phyloP scores from a whole-genome alignment of 2,888 invertebrate genomes.

The Latrodectus hesperus region DNA sequence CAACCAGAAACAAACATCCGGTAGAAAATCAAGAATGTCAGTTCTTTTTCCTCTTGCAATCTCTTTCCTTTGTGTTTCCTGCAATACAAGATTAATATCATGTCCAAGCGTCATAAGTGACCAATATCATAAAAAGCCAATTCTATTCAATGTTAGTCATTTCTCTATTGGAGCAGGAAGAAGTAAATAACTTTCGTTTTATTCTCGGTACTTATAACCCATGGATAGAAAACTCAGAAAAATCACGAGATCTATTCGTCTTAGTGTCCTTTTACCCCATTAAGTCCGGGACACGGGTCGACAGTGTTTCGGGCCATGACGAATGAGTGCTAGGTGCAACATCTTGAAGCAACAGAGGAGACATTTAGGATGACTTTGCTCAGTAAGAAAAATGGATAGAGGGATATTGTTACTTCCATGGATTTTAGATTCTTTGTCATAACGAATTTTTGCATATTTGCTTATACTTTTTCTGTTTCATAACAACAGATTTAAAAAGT shows the following conservation, averaged over 20 bases:
- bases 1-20: no score
- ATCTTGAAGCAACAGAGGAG: constrained; percentile 48
- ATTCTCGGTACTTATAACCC: constrained; percentile 14
- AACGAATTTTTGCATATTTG: no score
- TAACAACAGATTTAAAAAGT: no score
- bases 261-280: constrained; percentile 52
- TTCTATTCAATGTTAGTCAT: constrained; percentile 43
- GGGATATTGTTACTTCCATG: no score
- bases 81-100: constrained; percentile 26
- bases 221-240: constrained; percentile 32
- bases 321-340: constrained; percentile 23
- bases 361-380: constrained; percentile 23
- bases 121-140: constrained; percentile 57
- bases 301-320: constrained; percentile 30
- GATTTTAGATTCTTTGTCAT: no score
- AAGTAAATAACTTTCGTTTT: constrained; percentile 34
- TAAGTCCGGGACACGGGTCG: constrained; percentile 37
- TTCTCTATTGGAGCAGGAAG: constrained; percentile 32
- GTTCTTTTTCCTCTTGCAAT: constrained; percentile 2
- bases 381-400: neutral
- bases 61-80: neutral
- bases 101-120: constrained; percentile 32
- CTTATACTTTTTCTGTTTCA: no score
- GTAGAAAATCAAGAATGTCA: neutral
- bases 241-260: constrained; percentile 49